Evolutionary conservation across 2,888 invertebrate species (phyloP).

Genomic region (Pharmacophagus antenor): DNA sequence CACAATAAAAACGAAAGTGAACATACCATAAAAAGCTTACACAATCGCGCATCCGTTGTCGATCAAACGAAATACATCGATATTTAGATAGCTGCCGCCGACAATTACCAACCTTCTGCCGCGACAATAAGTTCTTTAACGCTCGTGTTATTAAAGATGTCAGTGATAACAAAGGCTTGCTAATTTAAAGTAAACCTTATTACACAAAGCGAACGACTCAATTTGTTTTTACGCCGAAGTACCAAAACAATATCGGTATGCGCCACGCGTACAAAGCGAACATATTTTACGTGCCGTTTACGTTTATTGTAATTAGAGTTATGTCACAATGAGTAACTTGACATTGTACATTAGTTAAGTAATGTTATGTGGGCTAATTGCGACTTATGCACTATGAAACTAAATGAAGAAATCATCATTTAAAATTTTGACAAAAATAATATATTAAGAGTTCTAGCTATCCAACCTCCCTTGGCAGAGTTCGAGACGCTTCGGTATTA

Average conservation of each 20-base stretch:
- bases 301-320: conserved; percentile 24
- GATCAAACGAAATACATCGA: background rate
- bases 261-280: conserved; percentile 12
- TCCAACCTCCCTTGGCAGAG: too few species aligned
- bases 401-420: background rate
- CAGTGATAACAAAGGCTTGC: background rate
- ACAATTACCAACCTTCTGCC: conserved; percentile 17
- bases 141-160: conserved; percentile 7
- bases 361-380: conserved; percentile 16
- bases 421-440: too few species aligned
- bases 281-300: conserved; percentile 10
- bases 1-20: conserved; percentile 39
- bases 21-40: conserved; percentile 34
- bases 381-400: background rate
- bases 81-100: background rate
- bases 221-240: background rate
- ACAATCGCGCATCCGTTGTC: conserved; percentile 32
- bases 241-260: conserved; percentile 14
- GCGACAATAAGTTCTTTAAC: conserved; percentile 7
- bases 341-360: conserved; percentile 18
- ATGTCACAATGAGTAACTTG: conserved; percentile 18
- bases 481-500: too few species aligned
- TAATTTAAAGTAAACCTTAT: conserved; percentile 14
- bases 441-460: too few species aligned
- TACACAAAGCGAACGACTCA: background rate